These are phyloP conservation scores for Butorides virescens DNA, from an alignment of 2,113 vertebrate genomes.

Conservation along the genomic window DNA sequence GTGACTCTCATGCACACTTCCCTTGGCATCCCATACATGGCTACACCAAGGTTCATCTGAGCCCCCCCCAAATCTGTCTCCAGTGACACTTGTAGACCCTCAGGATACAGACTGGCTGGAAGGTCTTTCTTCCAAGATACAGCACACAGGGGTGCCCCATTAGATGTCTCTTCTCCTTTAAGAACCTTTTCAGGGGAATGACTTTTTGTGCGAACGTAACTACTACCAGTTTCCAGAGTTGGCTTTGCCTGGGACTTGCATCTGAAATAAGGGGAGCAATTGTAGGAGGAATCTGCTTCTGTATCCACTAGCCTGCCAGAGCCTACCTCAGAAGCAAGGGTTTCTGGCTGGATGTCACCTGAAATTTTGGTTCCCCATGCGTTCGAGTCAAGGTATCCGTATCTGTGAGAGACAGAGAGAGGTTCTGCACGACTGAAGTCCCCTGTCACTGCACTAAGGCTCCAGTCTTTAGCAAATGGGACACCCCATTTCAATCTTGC, in stretches of 20 bases:
- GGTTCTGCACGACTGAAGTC: neutral
- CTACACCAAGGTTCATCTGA: neutral
- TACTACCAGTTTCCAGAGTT: neutral
- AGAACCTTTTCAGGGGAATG: neutral
- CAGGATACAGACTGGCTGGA: neutral
- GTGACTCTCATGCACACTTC: neutral
- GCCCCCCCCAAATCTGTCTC: neutral
- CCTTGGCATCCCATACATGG: neutral
- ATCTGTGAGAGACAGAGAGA: neutral
- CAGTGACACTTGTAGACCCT: constrained; percentile 12
- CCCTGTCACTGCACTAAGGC: neutral
- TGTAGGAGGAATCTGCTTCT: neutral
- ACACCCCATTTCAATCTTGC: constrained; percentile 32
- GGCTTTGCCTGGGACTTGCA: neutral
- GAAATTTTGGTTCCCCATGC: neutral
- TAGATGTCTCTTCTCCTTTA: neutral
- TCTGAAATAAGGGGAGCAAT: neutral
- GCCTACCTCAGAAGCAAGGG: neutral
- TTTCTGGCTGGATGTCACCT: neutral
- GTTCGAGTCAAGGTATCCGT: neutral
- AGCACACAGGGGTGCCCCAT: neutral
- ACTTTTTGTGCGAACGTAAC: neutral
- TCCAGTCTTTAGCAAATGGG: constrained; percentile 36
- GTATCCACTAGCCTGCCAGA: neutral
- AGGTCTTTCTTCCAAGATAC: neutral